Evolutionary conservation across 2,113 vertebrate genomes (phyloP).

Genomic region (Chlorodrepanis virens): DNA sequence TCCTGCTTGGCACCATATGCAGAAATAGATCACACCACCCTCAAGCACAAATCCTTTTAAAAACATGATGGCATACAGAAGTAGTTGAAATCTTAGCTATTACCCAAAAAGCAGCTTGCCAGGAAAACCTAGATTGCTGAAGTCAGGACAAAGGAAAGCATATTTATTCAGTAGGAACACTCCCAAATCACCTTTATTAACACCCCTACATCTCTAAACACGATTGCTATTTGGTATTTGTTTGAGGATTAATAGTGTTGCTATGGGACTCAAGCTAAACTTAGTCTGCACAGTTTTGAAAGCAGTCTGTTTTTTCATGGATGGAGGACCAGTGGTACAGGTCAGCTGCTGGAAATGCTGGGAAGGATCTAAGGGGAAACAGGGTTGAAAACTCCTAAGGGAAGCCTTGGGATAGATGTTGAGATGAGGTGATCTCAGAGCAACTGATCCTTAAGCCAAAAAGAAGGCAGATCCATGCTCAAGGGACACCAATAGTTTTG

Average conservation of each 20-base stretch:
- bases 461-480: neutral
- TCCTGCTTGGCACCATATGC: neutral
- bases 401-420: neutral
- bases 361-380: neutral
- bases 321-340: neutral
- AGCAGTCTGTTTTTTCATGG: neutral
- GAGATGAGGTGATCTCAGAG: neutral
- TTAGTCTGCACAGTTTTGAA: neutral
- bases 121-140: neutral
- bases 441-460: neutral
- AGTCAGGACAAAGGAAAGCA: neutral
- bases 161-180: neutral
- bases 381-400: neutral
- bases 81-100: neutral
- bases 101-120: neutral
- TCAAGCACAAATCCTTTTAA: neutral
- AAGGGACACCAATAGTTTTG: neutral
- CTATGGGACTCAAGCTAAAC: neutral
- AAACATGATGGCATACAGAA: neutral
- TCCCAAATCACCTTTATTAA: slow-evolving; percentile 25
- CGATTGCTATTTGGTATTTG: neutral
- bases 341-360: neutral
- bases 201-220: neutral
- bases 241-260: neutral
- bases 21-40: neutral